Evolutionary conservation across 2,797 vertebrate species (phyloP).

Genomic region (Enteromius unitaeniatus): DNA sequence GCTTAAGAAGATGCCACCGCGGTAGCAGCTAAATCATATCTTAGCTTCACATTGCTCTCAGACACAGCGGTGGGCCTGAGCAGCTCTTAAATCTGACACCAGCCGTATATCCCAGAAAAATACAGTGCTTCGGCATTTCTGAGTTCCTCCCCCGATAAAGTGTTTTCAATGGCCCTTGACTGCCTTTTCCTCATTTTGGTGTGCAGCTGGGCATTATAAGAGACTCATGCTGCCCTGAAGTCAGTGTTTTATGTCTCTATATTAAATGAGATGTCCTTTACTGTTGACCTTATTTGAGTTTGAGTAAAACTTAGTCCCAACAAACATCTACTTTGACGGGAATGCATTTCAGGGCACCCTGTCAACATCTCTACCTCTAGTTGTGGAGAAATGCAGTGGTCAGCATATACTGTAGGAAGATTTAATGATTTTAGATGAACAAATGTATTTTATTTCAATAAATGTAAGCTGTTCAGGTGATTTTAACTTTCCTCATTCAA

Average conservation of each 20-base stretch:
- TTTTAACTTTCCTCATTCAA: neutral
- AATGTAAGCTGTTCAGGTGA: neutral
- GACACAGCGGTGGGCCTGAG: slow-evolving; percentile 23
- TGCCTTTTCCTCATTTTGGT: slow-evolving; percentile 35
- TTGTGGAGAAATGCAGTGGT: neutral
- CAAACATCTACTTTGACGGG: slow-evolving; percentile 27
- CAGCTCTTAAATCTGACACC: slow-evolving; percentile 45
- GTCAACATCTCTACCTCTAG: neutral
- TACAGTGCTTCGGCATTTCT: slow-evolving; percentile 29
- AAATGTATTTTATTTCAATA: neutral
- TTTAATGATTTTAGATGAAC: neutral
- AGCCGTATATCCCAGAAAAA: slow-evolving; percentile 42
- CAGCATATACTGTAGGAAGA: neutral
- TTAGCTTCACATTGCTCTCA: slow-evolving; percentile 33
- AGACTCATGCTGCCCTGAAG: slow-evolving; percentile 1
- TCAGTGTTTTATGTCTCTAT: slow-evolving; percentile 44
- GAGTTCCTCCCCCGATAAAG: slow-evolving; percentile 26
- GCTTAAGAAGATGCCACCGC: neutral
- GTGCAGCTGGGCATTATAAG: slow-evolving; percentile 41
- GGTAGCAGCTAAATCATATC: slow-evolving; percentile 33
- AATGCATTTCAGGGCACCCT: slow-evolving; percentile 10
- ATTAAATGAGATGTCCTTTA: slow-evolving; percentile 49
- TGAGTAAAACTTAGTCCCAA: slow-evolving; percentile 26
- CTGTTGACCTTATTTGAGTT: slow-evolving; percentile 40
- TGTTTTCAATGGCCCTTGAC: slow-evolving; percentile 36